Evolutionary conservation across 2,113 vertebrate species (phyloP).

Genomic region (Proterorhinus semilunaris): DNA sequence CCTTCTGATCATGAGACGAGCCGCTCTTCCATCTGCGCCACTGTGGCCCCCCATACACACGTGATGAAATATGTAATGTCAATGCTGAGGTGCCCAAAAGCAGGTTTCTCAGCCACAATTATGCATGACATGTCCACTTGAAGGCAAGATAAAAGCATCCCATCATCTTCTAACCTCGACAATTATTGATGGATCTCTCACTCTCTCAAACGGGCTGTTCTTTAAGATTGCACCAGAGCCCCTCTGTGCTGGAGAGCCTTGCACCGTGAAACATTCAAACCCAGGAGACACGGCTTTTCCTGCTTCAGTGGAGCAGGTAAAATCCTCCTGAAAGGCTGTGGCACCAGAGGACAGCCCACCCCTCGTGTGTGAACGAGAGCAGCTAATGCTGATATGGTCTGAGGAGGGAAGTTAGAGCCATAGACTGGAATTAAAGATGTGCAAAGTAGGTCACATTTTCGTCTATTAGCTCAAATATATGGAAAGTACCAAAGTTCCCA

Average conservation of each 20-base stretch:
- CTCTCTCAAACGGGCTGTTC: background rate
- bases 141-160: background rate
- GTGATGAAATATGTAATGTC: too few species aligned
- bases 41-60: too few species aligned
- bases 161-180: background rate
- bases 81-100: too few species aligned
- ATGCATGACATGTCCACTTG: too few species aligned
- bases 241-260: background rate
- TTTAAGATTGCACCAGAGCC: background rate
- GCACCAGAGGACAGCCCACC: conserved; percentile 43
- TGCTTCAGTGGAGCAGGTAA: conserved; percentile 52
- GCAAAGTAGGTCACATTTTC: background rate
- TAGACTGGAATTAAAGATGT: background rate
- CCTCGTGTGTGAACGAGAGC: conserved; percentile 14
- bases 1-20: too few species aligned
- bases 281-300: conserved; percentile 29
- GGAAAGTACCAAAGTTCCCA: too few species aligned
- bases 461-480: background rate
- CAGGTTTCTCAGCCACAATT: too few species aligned
- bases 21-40: too few species aligned
- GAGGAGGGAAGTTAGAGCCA: conserved; percentile 16
- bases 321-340: conserved; percentile 48
- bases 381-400: background rate
- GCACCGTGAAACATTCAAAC: conserved; percentile 14
- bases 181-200: background rate